A percentile compares a stretch with the other conserved stretches of the same genome.
Evolutionary conservation across 2,797 vertebrate species (phyloP).

Genomic region (Phrynocephalus guinanensis): DNA sequence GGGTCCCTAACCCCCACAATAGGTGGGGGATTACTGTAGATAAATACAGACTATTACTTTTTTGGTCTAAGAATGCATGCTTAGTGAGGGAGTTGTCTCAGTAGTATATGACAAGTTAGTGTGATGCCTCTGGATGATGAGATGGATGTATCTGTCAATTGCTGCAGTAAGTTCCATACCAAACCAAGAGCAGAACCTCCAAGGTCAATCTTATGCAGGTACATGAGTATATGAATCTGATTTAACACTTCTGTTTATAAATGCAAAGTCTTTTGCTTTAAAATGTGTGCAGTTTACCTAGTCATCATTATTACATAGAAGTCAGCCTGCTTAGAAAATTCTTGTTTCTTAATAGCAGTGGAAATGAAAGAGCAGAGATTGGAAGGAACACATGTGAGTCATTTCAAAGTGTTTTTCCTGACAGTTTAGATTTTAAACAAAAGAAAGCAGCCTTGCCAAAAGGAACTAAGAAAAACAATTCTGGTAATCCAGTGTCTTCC

Average conservation of each 20-base stretch:
- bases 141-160: no score
- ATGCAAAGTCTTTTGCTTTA: not conserved
- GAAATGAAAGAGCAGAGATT: conserved; percentile 12
- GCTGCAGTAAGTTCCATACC: no score
- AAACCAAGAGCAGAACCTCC: no score
- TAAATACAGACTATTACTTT: no score
- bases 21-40: no score
- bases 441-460: not conserved
- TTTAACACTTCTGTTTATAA: not conserved
- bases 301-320: conserved; percentile 8
- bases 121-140: no score
- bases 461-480: not conserved
- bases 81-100: no score
- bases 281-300: not conserved
- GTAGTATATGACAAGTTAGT: no score
- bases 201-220: not conserved
- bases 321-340: not conserved
- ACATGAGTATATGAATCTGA: not conserved
- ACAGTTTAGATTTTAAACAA: conserved; percentile 20
- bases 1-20: no score
- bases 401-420: conserved; percentile 12
- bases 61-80: no score
- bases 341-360: conserved; percentile 23
- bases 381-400: not conserved
- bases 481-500: conserved; percentile 13